phyloP scores from a whole-genome alignment of 2,797 vertebrate species.

The Meda fulgida region DNA sequence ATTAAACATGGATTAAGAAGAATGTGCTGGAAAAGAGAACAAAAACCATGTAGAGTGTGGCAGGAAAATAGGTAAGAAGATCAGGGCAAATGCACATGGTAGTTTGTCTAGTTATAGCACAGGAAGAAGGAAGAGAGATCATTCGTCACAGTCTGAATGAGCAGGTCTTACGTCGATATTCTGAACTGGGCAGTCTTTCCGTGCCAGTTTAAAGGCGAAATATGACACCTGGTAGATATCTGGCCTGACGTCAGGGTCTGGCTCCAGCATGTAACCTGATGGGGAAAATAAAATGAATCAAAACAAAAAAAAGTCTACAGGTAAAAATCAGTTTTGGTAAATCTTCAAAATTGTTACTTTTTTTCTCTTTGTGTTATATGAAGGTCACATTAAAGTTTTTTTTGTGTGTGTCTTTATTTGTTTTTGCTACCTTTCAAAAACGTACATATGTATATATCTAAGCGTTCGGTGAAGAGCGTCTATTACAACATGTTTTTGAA shows the following conservation, averaged over 20 bases:
- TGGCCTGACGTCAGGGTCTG: conserved; percentile 93
- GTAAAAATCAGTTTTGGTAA: background rate
- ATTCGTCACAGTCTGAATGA: background rate
- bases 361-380: background rate
- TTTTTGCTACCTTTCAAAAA: background rate
- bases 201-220: conserved; percentile 91
- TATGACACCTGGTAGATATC: conserved; percentile 97
- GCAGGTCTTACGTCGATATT: conserved; percentile 84
- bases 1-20: conserved; percentile 44
- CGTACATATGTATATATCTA: background rate
- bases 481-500: too few relatives aligned
- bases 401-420: too few relatives aligned
- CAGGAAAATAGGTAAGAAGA: background rate
- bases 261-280: conserved; percentile 97
- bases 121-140: background rate
- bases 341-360: background rate
- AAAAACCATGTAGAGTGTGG: background rate
- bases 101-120: background rate
- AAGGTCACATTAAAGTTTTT: too few relatives aligned
- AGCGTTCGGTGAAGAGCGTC: too few relatives aligned
- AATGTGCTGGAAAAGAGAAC: background rate
- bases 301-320: background rate
- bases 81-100: background rate
- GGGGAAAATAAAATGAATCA: conserved; percentile 6
- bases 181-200: conserved; percentile 89